Percentiles rank a stretch among this genome's conserved stretches.
phyloP scores from a whole-genome alignment of 2,888 invertebrate genomes.

The Acheta domesticus region DNA sequence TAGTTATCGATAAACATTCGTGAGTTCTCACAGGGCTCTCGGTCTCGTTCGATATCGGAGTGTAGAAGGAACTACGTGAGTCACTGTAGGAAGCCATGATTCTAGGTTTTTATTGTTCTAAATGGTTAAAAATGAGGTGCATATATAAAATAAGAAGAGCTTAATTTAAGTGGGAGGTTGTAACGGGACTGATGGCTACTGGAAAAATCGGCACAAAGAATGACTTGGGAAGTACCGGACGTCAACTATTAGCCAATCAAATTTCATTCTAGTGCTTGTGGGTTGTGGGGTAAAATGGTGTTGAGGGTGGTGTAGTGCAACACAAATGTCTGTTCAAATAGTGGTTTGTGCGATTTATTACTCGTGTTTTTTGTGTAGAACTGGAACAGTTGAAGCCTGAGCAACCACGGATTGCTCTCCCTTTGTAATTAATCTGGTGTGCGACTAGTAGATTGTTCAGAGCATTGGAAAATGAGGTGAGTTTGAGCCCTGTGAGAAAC shows the following conservation, averaged over 20 bases:
- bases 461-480: constrained; percentile 27
- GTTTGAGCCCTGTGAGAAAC: neutral
- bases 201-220: too few species aligned
- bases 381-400: neutral
- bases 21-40: too few species aligned
- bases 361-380: constrained; percentile 21
- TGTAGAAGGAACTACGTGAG: too few species aligned
- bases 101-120: too few species aligned
- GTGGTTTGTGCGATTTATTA: constrained; percentile 26
- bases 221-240: constrained; percentile 24
- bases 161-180: too few species aligned
- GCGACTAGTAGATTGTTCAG: constrained; percentile 20
- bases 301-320: constrained; percentile 33
- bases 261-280: constrained; percentile 31
- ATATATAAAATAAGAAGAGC: too few species aligned
- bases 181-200: too few species aligned
- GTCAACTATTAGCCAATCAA: constrained; percentile 21
- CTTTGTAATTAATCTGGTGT: constrained; percentile 18
- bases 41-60: too few species aligned
- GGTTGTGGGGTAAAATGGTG: constrained; percentile 35
- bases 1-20: too few species aligned
- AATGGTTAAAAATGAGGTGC: too few species aligned
- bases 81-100: too few species aligned
- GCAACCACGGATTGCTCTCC: constrained; percentile 26
- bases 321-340: constrained; percentile 33